Evolutionary conservation across 2,797 vertebrate species (phyloP).

Genomic region (Craterocephalus amniculus): DNA sequence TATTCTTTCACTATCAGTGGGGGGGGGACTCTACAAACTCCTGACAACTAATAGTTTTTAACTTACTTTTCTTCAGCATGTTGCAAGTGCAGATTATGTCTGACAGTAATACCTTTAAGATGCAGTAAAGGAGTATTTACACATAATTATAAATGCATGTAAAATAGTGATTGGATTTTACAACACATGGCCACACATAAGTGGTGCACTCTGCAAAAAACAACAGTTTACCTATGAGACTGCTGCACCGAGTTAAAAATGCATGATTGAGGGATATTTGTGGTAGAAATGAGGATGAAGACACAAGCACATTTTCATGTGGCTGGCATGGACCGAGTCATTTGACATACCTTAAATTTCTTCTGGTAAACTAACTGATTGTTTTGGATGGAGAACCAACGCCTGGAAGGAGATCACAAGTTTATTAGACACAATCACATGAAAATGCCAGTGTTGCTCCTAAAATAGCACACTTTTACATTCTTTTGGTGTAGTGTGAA

Average conservation of each 20-base stretch:
- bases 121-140: not conserved
- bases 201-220: not conserved
- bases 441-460: conserved; percentile 7
- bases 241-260: conserved; percentile 42
- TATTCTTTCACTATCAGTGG: not conserved
- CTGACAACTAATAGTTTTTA: not conserved
- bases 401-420: conserved; percentile 83
- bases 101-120: not conserved
- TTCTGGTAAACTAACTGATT: conserved; percentile 99
- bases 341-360: conserved; percentile 94
- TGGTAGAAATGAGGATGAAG: conserved; percentile 39
- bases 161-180: not conserved
- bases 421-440: conserved; percentile 38
- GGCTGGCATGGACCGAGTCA: conserved; percentile 43
- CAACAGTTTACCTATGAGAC: conserved; percentile 12
- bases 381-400: conserved; percentile 99
- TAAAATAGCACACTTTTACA: conserved; percentile 14
- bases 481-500: not conserved
- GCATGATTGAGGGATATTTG: conserved; percentile 16
- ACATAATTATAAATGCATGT: rapidly evolving
- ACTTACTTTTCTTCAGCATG: not conserved
- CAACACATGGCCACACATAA: conserved; percentile 5
- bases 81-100: not conserved
- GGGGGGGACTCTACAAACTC: not conserved
- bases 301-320: conserved; percentile 54